A percentile compares a stretch with the other conserved stretches of the same genome.
Conservation (phyloP, 2,888 invertebrate species). For the Calameuta idolon region DNA sequence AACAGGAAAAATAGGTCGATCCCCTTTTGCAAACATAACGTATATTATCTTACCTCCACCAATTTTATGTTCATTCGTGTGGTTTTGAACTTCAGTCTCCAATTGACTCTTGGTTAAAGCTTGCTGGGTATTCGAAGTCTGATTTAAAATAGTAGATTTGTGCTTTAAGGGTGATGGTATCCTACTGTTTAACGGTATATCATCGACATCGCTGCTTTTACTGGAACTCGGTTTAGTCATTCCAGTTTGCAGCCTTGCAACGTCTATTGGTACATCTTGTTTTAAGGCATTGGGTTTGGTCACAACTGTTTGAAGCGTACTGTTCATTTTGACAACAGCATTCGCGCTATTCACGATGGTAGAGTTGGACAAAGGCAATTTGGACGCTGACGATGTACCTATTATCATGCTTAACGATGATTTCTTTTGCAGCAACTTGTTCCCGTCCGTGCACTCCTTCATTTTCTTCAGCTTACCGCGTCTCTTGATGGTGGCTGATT, state of each 20-base stretch:
- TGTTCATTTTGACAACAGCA: conserved; percentile 57
- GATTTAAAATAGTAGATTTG: conserved; percentile 53
- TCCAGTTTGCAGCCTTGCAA: conserved; percentile 43
- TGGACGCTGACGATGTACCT: conserved; percentile 53
- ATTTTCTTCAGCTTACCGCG: conserved; percentile 70
- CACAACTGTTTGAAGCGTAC: conserved; percentile 56
- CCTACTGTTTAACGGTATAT: conserved; percentile 63
- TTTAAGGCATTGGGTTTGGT: conserved; percentile 62
- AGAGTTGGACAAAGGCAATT: conserved; percentile 60
- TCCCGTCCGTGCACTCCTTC: conserved; percentile 66
- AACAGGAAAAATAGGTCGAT: no score
- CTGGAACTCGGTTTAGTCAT: conserved; percentile 56
- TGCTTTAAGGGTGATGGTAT: conserved; percentile 64
- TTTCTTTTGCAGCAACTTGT: conserved; percentile 62
- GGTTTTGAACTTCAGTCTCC: conserved; percentile 60
- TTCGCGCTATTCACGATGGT: conserved; percentile 54
- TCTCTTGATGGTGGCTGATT: conserved; percentile 58
- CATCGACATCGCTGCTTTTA: conserved; percentile 59
- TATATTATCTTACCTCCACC: conserved; percentile 57
- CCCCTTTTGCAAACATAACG: no score
- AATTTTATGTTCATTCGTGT: conserved; percentile 64
- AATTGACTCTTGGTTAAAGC: conserved; percentile 52
- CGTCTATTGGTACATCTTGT: conserved; percentile 52
- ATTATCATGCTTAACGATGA: conserved; percentile 60
- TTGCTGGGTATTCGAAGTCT: conserved; percentile 51